Conservation (phyloP, 2,888 invertebrate species). For the Reticulitermes lucifugus region DNA sequence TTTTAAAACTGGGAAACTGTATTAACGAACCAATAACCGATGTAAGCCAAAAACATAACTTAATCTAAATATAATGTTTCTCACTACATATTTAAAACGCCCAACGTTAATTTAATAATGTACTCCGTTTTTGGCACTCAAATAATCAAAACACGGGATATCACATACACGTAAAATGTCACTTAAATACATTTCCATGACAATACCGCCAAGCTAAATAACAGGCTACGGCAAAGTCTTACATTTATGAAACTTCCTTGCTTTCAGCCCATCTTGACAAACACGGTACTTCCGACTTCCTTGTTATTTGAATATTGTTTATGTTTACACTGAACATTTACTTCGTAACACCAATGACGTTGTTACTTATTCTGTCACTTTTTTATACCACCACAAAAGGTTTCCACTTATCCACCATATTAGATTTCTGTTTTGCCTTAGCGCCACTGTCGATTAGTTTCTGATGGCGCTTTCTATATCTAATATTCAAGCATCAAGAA, state of each 20-base stretch:
- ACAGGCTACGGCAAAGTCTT: conserved; percentile 7
- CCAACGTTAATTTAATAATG: not conserved
- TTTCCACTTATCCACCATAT: conserved; percentile 39
- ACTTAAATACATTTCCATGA: not conserved
- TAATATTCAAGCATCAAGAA: not conserved
- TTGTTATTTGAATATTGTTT: not conserved
- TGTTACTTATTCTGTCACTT: not conserved
- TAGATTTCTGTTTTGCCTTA: conserved; percentile 33
- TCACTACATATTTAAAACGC: not conserved
- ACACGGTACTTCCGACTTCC: not conserved
- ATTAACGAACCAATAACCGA: too few species aligned
- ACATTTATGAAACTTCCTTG: not conserved
- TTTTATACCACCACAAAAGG: conserved; percentile 37
- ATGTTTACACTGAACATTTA: conserved; percentile 25
- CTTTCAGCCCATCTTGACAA: conserved; percentile 21
- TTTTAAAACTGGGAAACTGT: too few species aligned
- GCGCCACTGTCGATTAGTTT: conserved; percentile 14
- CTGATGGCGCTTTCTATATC: not conserved
- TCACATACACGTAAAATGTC: not conserved
- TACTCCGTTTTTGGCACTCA: not conserved
- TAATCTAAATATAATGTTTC: not conserved
- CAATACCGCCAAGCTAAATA: conserved; percentile 24
- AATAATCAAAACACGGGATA: not conserved
- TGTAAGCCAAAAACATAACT: not conserved
- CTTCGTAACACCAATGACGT: not conserved